phyloP scores from a whole-genome alignment of 2,888 invertebrate genomes.

The Hydropsyche betteni region DNA sequence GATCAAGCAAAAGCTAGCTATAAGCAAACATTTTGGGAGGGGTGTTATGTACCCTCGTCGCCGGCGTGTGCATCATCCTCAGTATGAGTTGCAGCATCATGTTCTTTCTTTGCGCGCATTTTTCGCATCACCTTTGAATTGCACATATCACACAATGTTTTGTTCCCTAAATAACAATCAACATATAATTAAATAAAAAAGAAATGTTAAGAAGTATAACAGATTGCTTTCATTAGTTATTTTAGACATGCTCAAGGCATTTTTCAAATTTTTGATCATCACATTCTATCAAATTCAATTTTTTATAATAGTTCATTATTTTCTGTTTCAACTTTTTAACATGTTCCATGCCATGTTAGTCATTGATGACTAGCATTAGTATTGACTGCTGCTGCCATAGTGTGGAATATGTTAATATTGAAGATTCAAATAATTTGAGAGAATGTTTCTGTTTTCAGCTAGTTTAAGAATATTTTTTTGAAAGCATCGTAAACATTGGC shows the following conservation, averaged over 20 bases:
- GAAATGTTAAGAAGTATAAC: conserved; percentile 19
- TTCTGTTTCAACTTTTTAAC: no score
- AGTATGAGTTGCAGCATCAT: conserved; percentile 60
- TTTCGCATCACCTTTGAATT: conserved; percentile 78
- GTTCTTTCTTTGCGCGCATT: conserved; percentile 72
- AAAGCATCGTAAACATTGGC: no score
- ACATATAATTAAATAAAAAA: conserved; percentile 43
- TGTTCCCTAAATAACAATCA: conserved; percentile 76
- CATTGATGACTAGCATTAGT: no score
- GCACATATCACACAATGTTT: conserved; percentile 88
- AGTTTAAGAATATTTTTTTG: no score
- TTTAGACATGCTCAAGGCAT: not conserved
- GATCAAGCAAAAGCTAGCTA: conserved; percentile 42
- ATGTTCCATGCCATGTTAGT: no score
- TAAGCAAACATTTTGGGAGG: conserved; percentile 42
- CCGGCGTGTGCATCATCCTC: conserved; percentile 61
- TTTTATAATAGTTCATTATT: no score
- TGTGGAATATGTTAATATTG: no score
- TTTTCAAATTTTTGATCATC: not conserved
- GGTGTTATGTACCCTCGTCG: conserved; percentile 57
- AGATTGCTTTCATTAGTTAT: conserved; percentile 2
- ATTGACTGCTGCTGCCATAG: no score
- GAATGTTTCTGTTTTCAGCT: no score
- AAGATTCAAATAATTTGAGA: no score
- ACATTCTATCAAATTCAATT: no score